Percentiles rank a stretch among this genome's conserved stretches.
Evolutionary conservation across 2,888 invertebrate species (phyloP).

Genomic region (Ennomos erosarius): DNA sequence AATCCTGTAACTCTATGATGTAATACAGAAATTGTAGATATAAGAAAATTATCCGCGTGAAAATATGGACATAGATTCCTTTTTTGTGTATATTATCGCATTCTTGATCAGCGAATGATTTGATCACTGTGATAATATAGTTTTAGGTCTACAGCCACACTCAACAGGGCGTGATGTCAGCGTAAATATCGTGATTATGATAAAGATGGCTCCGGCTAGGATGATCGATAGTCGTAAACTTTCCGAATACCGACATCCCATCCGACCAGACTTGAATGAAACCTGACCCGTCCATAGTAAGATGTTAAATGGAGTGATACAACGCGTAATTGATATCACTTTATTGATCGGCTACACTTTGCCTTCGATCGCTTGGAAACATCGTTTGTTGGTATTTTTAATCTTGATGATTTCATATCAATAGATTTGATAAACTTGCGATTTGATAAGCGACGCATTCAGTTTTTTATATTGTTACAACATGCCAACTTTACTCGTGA

Average conservation of each 20-base stretch:
- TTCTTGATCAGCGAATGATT: constrained; percentile 26
- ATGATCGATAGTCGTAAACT: constrained; percentile 28
- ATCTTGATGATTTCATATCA: not conserved
- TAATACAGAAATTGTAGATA: constrained; percentile 5
- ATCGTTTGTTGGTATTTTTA: not conserved
- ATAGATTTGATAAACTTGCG: not conserved
- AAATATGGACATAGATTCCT: constrained; percentile 42
- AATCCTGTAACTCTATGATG: constrained; percentile 8
- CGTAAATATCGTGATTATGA: constrained; percentile 25
- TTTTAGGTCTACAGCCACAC: constrained; percentile 25
- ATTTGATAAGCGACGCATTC: too few species aligned
- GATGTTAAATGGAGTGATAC: not conserved
- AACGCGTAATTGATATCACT: constrained; percentile 16
- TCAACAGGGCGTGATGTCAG: constrained; percentile 30
- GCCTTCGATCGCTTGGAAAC: constrained; percentile 1
- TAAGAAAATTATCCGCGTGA: constrained; percentile 10
- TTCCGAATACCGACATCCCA: constrained; percentile 15
- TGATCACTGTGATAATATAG: constrained; percentile 32
- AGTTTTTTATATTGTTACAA: too few species aligned
- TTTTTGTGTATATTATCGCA: constrained; percentile 42
- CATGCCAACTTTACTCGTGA: too few species aligned
- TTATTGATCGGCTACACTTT: constrained; percentile 4
- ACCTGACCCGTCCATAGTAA: constrained; percentile 10
- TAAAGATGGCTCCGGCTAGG: constrained; percentile 14
- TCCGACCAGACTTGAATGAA: constrained; percentile 18